phyloP scores from a whole-genome alignment of 1,140 invertebrate species.

The Melipona quadrifasciata region DNA sequence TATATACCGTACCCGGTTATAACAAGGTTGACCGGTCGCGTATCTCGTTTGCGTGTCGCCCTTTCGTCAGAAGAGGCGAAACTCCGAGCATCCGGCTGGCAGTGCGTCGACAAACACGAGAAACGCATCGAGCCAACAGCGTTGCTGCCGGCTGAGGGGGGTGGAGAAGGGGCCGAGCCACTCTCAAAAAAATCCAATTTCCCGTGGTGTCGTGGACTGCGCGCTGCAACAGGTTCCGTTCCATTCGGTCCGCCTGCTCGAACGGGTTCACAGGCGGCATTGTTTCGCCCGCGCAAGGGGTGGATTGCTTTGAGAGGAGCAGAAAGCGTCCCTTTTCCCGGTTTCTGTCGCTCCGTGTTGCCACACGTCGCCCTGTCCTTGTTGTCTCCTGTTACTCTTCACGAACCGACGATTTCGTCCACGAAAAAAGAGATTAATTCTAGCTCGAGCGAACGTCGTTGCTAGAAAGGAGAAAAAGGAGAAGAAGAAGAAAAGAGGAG shows the following conservation, averaged over 20 bases:
- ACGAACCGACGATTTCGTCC: constrained; percentile 40
- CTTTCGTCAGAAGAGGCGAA: not conserved
- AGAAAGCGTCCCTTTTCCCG: constrained; percentile 41
- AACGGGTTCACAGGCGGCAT: constrained; percentile 54
- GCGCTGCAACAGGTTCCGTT: constrained; percentile 62
- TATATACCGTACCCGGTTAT: too few species aligned
- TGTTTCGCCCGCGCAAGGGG: constrained; percentile 60
- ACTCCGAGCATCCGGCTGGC: not conserved
- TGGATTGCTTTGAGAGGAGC: constrained; percentile 60
- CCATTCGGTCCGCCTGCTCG: constrained; percentile 54
- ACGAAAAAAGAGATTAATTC: constrained; percentile 51
- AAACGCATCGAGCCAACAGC: constrained; percentile 12
- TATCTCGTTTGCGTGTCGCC: constrained; percentile 22
- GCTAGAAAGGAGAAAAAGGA: not conserved
- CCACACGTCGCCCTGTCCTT: not conserved
- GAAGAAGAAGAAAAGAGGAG: too few species aligned
- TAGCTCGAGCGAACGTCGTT: not conserved
- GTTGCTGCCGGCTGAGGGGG: not conserved
- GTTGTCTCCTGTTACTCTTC: constrained; percentile 16
- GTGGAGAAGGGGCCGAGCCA: not conserved
- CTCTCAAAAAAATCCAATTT: constrained; percentile 70
- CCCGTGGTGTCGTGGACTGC: constrained; percentile 41
- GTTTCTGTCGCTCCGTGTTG: not conserved
- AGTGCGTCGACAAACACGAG: constrained; percentile 19
- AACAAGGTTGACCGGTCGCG: constrained; percentile 16